phyloP scores from a whole-genome alignment of 1,140 invertebrate species.

The Phortica variegata region DNA sequence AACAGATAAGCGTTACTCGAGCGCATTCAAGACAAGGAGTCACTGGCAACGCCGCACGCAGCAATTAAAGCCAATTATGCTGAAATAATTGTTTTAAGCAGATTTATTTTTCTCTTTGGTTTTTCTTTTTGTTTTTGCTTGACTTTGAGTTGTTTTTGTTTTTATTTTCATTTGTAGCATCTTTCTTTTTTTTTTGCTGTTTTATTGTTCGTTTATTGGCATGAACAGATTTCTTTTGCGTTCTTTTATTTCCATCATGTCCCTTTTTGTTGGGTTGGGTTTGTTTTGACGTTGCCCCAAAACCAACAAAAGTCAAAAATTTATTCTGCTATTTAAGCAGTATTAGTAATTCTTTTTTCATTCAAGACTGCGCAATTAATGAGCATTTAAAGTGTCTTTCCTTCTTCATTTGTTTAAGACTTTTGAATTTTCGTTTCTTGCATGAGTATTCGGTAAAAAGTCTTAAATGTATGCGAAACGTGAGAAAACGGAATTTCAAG shows the following conservation, averaged over 20 bases:
- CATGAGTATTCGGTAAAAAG: no score
- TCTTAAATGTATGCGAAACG: no score
- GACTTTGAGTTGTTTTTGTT: no score
- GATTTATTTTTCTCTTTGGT: conserved; percentile 2
- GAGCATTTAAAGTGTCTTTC: conserved; percentile 4
- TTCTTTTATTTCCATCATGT: conserved; percentile 11
- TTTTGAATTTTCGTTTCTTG: no score
- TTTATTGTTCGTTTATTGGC: no score
- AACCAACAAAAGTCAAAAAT: no score
- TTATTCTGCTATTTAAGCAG: conserved; percentile 5
- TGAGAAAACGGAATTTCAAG: no score
- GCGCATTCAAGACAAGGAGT: no score
- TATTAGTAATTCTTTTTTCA: conserved; percentile 3
- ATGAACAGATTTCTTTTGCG: conserved; percentile 27
- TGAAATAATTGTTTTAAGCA: conserved; percentile 56
- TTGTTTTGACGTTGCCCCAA: no score
- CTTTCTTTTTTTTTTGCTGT: no score
- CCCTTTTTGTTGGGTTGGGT: conserved; percentile 4
- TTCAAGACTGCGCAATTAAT: conserved; percentile 5
- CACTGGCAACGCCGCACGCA: conserved; percentile 26
- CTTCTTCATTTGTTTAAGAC: conserved; percentile 13
- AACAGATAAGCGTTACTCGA: conserved; percentile 1
- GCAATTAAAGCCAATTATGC: conserved; percentile 57
- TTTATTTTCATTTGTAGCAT: no score
- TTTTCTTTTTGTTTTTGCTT: no score